A percentile compares a stretch with the other conserved stretches of the same genome.
These are phyloP conservation scores for Brachylomia viminalis DNA, from an alignment of 2,888 invertebrate genomes.

Conservation along the genomic window DNA sequence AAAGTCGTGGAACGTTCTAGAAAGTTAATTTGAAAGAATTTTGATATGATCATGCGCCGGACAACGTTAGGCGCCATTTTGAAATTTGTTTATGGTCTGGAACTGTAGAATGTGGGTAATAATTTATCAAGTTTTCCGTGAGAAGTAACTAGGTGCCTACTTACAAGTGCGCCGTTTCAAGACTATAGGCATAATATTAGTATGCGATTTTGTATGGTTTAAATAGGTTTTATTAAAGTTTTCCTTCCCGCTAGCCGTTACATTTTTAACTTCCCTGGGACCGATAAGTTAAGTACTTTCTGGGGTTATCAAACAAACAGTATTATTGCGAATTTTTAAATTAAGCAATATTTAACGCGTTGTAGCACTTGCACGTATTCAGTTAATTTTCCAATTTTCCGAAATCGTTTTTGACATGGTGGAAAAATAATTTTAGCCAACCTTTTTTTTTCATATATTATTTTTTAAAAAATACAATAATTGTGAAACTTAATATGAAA, in stretches of 20 bases:
- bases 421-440: rapidly evolving
- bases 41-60: background rate
- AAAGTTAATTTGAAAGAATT: background rate
- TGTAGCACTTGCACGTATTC: background rate
- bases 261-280: constrained; percentile 13
- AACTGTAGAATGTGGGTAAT: background rate
- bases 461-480: too few relatives aligned
- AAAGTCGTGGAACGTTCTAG: background rate
- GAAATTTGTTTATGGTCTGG: background rate
- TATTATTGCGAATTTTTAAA: background rate
- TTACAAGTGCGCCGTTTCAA: background rate
- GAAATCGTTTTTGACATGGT: background rate
- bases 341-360: background rate
- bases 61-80: constrained; percentile 23
- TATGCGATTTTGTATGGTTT: constrained; percentile 16
- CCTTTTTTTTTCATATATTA: background rate
- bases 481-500: background rate
- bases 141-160: background rate
- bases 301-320: background rate
- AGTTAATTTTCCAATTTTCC: too few relatives aligned
- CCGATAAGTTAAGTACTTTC: constrained; percentile 4
- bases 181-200: background rate
- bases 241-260: constrained; percentile 34
- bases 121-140: constrained; percentile 25
- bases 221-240: constrained; percentile 23